Evolutionary conservation across 1,140 invertebrate genomes (phyloP).

Genomic region (Polyergus mexicanus): DNA sequence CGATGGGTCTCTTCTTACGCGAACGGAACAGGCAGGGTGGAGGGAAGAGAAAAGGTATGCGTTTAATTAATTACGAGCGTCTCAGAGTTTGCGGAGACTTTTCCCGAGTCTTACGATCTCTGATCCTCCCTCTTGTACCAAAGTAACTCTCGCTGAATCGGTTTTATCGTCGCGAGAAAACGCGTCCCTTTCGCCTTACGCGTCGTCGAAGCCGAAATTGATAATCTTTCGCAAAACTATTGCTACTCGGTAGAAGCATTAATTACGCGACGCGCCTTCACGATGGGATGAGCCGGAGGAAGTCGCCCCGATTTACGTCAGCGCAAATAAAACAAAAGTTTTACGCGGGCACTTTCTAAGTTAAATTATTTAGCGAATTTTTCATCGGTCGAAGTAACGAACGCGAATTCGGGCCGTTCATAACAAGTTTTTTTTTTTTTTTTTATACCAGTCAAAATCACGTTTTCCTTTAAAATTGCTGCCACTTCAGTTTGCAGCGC

Average conservation of each 20-base stretch:
- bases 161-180: constrained; percentile 52
- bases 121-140: neutral
- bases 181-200: constrained; percentile 1
- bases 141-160: constrained; percentile 54
- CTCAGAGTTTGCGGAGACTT: constrained; percentile 57
- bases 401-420: neutral
- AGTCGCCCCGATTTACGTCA: constrained; percentile 33
- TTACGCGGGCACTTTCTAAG: constrained; percentile 29
- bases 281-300: neutral
- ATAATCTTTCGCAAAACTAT: constrained; percentile 62
- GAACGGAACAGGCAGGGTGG: neutral
- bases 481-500: neutral
- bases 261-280: constrained; percentile 28
- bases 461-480: constrained; percentile 48
- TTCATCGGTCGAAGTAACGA: constrained; percentile 48
- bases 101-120: constrained; percentile 27
- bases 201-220: constrained; percentile 55
- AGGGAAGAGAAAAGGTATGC: neutral
- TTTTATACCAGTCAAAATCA: constrained; percentile 44
- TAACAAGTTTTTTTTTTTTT: constrained; percentile 55
- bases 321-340: constrained; percentile 42
- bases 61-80: constrained; percentile 65
- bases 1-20: constrained; percentile 34
- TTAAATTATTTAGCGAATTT: constrained; percentile 59
- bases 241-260: constrained; percentile 37